Evolutionary conservation across 2,797 vertebrate genomes (phyloP), one percentile per base, ranked within the genome.

Genomic region (Pempheris klunzingeri): DNA sequence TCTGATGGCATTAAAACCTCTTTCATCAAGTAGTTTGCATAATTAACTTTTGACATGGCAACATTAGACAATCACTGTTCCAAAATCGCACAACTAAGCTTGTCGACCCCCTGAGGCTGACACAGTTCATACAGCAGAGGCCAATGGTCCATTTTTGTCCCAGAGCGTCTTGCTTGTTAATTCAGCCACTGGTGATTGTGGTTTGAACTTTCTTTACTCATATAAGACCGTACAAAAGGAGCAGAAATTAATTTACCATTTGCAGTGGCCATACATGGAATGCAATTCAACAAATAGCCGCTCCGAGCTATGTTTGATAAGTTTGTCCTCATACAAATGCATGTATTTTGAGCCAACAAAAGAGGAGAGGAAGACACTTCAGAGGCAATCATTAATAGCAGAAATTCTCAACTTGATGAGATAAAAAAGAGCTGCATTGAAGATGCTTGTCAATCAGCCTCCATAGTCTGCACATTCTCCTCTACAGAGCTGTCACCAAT

Each of bases 371-470:
- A 58, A 64, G 36, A 32, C 65, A 53, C 70, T 85, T 87, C 57
- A 83, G 54, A 77, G 69, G 28, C 62, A 72, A 60, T 84, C 64
- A 63, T 83, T 80, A 80, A 86, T 70, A 74, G 81, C 55, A 83
- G 34, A 73, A 81, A 63, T 28, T 68, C 39, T 74, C 71, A 63
- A 64, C 54, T 76, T 86, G 73, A 85, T 59, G 52, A 64, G 50
- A 82, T 85, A 85, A 83, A 85, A n/a, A 86, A 74, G 61, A 78
- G 67, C 54, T 70, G 50, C 46, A 64, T 47, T 68, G 76, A 87
- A 68, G 57, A 71, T 74, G 76, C 86, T 87, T 90, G 90, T 91
- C 88, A 86, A 85, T 89, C 85, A 88, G 54, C 11, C 71, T 74
- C 66, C 60, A 77, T 26, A 59, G 72, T 62, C 69, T 85, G 75